phyloP scores from a whole-genome alignment of 2,888 invertebrate genomes.

The Yponomeuta evonymella region DNA sequence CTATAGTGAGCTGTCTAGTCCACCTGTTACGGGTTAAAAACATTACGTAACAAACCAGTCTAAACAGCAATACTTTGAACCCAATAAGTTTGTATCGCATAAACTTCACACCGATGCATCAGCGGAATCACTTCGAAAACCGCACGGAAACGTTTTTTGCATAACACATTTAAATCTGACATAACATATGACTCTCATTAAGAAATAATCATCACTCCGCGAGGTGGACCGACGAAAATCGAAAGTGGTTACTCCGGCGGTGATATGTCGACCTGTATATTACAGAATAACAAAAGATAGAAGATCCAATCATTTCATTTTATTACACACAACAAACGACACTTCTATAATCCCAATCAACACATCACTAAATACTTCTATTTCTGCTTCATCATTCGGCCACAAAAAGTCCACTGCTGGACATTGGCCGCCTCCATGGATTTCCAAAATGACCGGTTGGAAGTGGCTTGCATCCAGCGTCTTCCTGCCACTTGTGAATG shows the following conservation, averaged over 20 bases:
- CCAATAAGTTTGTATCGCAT: neutral
- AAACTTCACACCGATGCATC: neutral
- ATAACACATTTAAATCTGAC: neutral
- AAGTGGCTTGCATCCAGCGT: no score
- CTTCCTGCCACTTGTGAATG: no score
- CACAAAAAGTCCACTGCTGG: no score
- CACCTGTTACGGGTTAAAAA: neutral
- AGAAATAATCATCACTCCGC: conserved; percentile 2
- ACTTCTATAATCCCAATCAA: no score
- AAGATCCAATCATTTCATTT: neutral
- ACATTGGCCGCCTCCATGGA: no score
- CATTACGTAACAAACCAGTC: neutral
- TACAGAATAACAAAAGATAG: neutral
- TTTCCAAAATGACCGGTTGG: no score
- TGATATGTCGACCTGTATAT: neutral
- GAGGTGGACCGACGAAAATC: conserved; percentile 19
- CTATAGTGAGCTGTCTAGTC: neutral
- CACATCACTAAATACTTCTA: no score
- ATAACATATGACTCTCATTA: conserved; percentile 9
- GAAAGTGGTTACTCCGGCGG: conserved; percentile 21
- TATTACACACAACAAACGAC: no score
- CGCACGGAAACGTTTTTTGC: neutral
- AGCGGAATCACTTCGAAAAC: neutral
- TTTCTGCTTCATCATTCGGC: no score
- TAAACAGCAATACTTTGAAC: neutral